phyloP scores from a whole-genome alignment of 2,888 invertebrate species.

The Junonia oenone region DNA sequence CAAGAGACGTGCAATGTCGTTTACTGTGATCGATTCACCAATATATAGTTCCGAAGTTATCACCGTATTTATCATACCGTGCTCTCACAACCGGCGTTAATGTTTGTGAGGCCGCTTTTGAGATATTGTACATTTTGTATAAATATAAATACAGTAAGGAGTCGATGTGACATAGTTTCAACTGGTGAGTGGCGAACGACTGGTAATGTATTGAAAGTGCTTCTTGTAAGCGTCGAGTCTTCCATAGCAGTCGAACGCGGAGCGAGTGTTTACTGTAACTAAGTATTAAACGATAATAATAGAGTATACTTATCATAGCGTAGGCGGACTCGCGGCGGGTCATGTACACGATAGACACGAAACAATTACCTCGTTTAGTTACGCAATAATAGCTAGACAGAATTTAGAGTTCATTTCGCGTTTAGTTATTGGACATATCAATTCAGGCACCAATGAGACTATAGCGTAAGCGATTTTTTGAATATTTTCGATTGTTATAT shows the following conservation, averaged over 20 bases:
- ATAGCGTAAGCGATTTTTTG: conserved; percentile 68
- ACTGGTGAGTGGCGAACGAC: conserved; percentile 67
- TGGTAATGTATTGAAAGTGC: conserved; percentile 72
- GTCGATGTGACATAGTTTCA: conserved; percentile 58
- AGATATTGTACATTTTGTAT: conserved; percentile 76
- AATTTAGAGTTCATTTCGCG: conserved; percentile 66
- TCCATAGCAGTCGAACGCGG: conserved; percentile 76
- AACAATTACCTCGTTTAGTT: conserved; percentile 77
- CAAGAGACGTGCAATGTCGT: conserved; percentile 4
- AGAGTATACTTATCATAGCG: conserved; percentile 71
- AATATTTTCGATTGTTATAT: conserved; percentile 57
- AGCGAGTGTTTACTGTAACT: conserved; percentile 67
- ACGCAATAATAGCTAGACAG: conserved; percentile 68
- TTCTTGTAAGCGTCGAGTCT: conserved; percentile 77
- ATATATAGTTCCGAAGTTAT: conserved; percentile 8
- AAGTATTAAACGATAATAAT: conserved; percentile 79
- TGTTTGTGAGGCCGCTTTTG: conserved; percentile 62
- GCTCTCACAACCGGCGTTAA: conserved; percentile 25
- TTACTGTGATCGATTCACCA: conserved; percentile 25
- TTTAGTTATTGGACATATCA: conserved; percentile 77
- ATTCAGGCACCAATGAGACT: conserved; percentile 76
- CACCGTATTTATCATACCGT: conserved; percentile 15
- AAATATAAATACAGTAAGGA: conserved; percentile 66
- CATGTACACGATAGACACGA: conserved; percentile 62
- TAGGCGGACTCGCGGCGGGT: conserved; percentile 61